Percentiles rank a stretch among this genome's conserved stretches.
phyloP scores from a whole-genome alignment of 64 coral and sea anemone species.

The Stichodactyla mertensii region DNA sequence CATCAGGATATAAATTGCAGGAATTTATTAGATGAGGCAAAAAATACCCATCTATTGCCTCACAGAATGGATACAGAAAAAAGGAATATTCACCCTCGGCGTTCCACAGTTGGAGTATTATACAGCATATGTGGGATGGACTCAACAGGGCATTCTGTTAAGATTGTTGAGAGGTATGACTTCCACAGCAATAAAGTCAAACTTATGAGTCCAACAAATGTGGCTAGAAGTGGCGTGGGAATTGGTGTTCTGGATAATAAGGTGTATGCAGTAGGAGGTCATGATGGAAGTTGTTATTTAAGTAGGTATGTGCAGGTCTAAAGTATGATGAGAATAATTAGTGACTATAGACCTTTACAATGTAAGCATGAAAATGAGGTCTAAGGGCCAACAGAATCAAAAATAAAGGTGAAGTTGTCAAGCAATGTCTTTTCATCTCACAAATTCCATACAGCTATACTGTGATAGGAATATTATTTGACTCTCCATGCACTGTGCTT shows the following conservation, averaged over 20 bases:
- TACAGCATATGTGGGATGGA: constrained; percentile 94
- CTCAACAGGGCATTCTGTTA: constrained; percentile 76
- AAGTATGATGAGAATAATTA: too few relatives aligned
- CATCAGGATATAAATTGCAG: constrained; percentile 74
- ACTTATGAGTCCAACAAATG: constrained; percentile 49
- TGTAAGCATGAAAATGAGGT: too few relatives aligned
- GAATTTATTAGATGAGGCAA: constrained; percentile 75
- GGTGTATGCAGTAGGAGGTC: constrained; percentile 77
- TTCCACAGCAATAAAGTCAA: constrained; percentile 75
- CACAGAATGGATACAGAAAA: constrained; percentile 39
- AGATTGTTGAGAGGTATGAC: constrained; percentile 71
- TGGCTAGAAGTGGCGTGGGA: constrained; percentile 59
- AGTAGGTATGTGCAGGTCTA: constrained; percentile 49
- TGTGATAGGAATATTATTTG: too few relatives aligned
- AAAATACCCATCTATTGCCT: constrained; percentile 80
- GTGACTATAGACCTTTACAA: too few relatives aligned
- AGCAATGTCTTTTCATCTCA: too few relatives aligned
- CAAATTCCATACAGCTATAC: too few relatives aligned
- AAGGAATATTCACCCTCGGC: constrained; percentile 40
- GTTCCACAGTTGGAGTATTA: constrained; percentile 55
- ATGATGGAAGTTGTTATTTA: constrained; percentile 71
- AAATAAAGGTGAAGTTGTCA: too few relatives aligned
- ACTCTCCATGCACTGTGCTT: too few relatives aligned
- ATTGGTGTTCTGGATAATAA: constrained; percentile 71
- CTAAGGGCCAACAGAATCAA: too few relatives aligned